A percentile compares a stretch with the other conserved stretches of the same genome.
These are phyloP conservation scores for Junonia oenone DNA, from an alignment of 2,888 invertebrate genomes.

Conservation along the genomic window DNA sequence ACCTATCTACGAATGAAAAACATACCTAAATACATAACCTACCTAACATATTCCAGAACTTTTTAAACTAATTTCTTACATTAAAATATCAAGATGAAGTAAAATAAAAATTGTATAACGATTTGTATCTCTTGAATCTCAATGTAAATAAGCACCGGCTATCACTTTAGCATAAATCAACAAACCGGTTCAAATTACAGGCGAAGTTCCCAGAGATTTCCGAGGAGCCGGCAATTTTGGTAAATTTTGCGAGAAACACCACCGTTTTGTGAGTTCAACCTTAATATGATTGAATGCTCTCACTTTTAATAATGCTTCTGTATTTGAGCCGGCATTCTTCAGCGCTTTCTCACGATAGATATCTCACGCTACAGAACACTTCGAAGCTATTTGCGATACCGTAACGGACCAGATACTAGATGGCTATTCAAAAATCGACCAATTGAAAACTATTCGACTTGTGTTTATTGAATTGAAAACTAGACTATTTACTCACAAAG, in stretches of 20 bases:
- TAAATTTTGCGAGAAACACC: constrained; percentile 37
- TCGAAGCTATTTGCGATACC: constrained; percentile 23
- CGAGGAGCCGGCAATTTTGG: constrained; percentile 33
- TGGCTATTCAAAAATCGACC: constrained; percentile 11
- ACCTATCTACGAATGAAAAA: too few relatives aligned
- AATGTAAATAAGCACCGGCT: background rate
- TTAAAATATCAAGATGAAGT: background rate
- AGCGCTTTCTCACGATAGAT: constrained; percentile 44
- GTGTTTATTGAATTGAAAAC: background rate
- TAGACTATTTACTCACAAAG: background rate
- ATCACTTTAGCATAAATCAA: background rate
- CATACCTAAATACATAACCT: too few relatives aligned
- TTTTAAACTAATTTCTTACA: background rate
- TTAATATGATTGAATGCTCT: constrained; percentile 52
- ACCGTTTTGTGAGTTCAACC: constrained; percentile 26
- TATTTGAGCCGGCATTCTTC: constrained; percentile 40
- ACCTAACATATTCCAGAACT: too few relatives aligned
- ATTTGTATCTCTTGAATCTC: background rate
- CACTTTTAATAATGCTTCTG: constrained; percentile 48
- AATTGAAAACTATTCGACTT: background rate
- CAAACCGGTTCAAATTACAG: constrained; percentile 7
- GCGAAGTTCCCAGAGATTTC: constrained; percentile 16
- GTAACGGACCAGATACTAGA: constrained; percentile 23
- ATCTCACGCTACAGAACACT: constrained; percentile 30
- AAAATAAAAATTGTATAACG: background rate